A percentile compares a stretch with the other conserved stretches of the same genome.
Evolutionary conservation across 2,888 invertebrate species (phyloP).

Genomic region (Leptothorax acervorum): DNA sequence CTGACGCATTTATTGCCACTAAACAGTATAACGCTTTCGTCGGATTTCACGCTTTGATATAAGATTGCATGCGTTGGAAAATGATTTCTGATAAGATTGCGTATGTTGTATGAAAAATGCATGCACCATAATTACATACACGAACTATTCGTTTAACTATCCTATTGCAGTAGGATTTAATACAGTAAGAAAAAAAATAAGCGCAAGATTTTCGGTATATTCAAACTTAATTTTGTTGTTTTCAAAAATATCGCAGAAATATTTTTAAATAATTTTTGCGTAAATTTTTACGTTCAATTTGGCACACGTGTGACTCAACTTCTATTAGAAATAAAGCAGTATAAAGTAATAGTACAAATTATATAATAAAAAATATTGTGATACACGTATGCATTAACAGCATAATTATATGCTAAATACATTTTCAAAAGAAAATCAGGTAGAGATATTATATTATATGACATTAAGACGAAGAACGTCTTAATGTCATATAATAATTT

Average conservation of each 20-base stretch:
- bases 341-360: background rate
- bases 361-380: background rate
- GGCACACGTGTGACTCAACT: background rate
- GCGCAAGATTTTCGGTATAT: background rate
- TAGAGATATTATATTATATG: background rate
- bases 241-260: background rate
- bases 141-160: background rate
- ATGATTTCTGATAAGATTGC: constrained; percentile 33
- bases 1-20: constrained; percentile 22
- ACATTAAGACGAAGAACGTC: background rate
- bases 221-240: background rate
- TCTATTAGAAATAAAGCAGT: background rate
- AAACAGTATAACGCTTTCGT: background rate
- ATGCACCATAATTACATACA: background rate
- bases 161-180: background rate
- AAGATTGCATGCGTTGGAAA: background rate
- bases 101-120: background rate
- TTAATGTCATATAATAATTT: background rate
- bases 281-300: background rate
- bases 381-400: background rate
- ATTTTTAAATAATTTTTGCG: background rate
- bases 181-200: background rate
- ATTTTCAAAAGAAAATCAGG: background rate
- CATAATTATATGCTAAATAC: background rate
- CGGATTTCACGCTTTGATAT: constrained; percentile 18